Evolutionary conservation across 2,797 vertebrate species (phyloP).

Genomic region (Ispidina picta): DNA sequence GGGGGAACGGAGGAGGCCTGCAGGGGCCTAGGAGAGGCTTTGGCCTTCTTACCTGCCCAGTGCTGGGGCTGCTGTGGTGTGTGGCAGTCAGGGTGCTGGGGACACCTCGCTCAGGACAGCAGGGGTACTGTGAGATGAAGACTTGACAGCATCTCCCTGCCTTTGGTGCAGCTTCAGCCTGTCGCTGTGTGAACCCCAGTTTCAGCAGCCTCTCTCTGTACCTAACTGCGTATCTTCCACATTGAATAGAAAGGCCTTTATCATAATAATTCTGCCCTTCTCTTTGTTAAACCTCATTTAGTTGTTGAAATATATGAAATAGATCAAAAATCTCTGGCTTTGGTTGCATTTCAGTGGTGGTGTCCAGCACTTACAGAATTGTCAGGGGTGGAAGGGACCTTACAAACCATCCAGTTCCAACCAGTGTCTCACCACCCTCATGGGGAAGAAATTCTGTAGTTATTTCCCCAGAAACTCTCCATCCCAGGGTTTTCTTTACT

Average conservation of each 20-base stretch:
- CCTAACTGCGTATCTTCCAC: not conserved
- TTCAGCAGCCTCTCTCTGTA: not conserved
- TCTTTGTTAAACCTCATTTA: too few relatives aligned
- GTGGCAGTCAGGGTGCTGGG: not conserved
- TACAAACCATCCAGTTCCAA: too few relatives aligned
- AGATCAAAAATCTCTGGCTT: too few relatives aligned
- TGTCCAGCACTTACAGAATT: not conserved
- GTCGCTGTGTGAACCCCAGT: not conserved
- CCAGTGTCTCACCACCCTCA: too few relatives aligned
- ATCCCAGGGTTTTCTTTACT: not conserved
- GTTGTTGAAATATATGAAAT: too few relatives aligned
- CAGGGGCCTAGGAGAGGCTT: not conserved
- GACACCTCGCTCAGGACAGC: not conserved
- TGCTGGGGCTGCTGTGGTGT: fast-evolving
- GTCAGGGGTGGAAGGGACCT: too few relatives aligned
- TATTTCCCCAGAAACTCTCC: not conserved
- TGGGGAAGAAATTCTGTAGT: too few relatives aligned
- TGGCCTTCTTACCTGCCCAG: not conserved
- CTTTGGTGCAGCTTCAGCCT: not conserved
- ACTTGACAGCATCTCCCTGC: not conserved
- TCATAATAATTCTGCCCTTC: too few relatives aligned
- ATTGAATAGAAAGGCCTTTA: not conserved
- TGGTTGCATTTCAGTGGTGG: not conserved
- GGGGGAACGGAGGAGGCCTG: too few relatives aligned
- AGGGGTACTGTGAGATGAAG: not conserved